phyloP scores from a whole-genome alignment of 2,888 invertebrate species.

The Lissocephala sabroskyi region DNA sequence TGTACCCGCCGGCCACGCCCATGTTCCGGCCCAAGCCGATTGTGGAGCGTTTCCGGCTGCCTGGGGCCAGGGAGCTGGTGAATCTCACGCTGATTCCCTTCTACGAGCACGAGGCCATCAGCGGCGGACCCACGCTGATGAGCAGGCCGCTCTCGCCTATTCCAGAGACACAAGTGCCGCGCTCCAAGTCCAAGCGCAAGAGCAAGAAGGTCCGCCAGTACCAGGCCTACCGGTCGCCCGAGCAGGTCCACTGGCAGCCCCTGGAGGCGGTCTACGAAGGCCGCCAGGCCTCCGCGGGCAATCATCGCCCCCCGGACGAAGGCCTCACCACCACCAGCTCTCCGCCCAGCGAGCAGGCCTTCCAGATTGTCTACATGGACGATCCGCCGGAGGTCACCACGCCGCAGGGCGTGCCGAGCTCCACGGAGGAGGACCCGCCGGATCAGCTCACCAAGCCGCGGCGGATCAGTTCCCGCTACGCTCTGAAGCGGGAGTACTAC shows the following conservation, averaged over 20 bases:
- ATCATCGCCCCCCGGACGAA: slow-evolving; percentile 36
- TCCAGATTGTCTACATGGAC: slow-evolving; percentile 56
- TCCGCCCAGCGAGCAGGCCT: slow-evolving; percentile 22
- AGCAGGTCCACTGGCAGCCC: slow-evolving; percentile 52
- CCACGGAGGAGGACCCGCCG: background rate
- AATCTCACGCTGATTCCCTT: slow-evolving; percentile 68
- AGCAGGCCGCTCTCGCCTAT: background rate
- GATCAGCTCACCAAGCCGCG: background rate
- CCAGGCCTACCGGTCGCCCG: slow-evolving; percentile 48
- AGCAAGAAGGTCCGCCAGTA: slow-evolving; percentile 53
- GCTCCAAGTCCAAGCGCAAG: slow-evolving; percentile 18
- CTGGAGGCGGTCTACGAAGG: background rate
- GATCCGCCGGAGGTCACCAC: slow-evolving; percentile 38
- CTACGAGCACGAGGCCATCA: slow-evolving; percentile 68
- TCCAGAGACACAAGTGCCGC: slow-evolving; percentile 31
- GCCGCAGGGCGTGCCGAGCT: no score
- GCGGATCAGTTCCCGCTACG: slow-evolving; percentile 51
- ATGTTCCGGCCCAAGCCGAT: slow-evolving; percentile 64
- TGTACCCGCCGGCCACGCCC: slow-evolving; percentile 67
- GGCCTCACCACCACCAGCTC: slow-evolving; percentile 3
- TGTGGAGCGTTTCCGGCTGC: slow-evolving; percentile 49
- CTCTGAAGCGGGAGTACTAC: slow-evolving; percentile 44
- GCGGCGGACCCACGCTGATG: slow-evolving; percentile 24
- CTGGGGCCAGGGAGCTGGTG: slow-evolving; percentile 26
- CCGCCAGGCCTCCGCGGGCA: slow-evolving; percentile 25